Evolutionary conservation across 1,140 invertebrate genomes (phyloP), one percentile per base, ranked within the genome.

Genomic region (Panagrolaimus sp.): DNA sequence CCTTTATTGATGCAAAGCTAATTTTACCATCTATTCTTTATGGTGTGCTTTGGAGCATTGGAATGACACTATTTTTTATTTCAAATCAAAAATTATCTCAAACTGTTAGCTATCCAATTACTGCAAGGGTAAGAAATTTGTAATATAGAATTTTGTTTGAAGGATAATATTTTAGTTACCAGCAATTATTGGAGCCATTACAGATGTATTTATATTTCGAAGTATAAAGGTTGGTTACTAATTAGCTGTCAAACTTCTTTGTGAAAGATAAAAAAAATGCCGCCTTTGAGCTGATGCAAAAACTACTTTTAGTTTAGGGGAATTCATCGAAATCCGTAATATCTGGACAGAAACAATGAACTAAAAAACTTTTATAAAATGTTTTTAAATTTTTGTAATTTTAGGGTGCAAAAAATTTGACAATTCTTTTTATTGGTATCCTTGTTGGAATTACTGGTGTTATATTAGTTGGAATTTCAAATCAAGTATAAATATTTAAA

Each of bases 21-120:
- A 71, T 79, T 0, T 69, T 79, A 57, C 78, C 78, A 5, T 81
- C 78, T 14, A 66, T 81, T 42, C 43, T 53, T 4, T 79, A 79
- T 62, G 78, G 78, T 14, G 25, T 76, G 51, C 47, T 79, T 5
- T 79, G 78, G 78, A 71, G 70, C 5, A 47, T 78, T 38, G 77
- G 71, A 45, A 77, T 79, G 78, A 72, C 69, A 4, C 53, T 79
- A 9, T 81, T 78, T 65, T 78, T 79, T 42, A 62, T 78, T 13
- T 75, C 78, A 13, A 74, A 68, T 65, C 67, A 70, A 47, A 46
- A 68, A 31, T 42, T 81, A n/a, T 70, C 79, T 8, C 78, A 79
- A 67, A 69, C 71, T 16, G 71, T 79, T 53, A 79, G 77, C 16
- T 79, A 72, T 69, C 78, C 78, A 13, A 68, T 78, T 31, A 81